Evolutionary conservation across 64 coral and sea anemone species (phyloP).

Genomic region (Orbicella faveolata): DNA sequence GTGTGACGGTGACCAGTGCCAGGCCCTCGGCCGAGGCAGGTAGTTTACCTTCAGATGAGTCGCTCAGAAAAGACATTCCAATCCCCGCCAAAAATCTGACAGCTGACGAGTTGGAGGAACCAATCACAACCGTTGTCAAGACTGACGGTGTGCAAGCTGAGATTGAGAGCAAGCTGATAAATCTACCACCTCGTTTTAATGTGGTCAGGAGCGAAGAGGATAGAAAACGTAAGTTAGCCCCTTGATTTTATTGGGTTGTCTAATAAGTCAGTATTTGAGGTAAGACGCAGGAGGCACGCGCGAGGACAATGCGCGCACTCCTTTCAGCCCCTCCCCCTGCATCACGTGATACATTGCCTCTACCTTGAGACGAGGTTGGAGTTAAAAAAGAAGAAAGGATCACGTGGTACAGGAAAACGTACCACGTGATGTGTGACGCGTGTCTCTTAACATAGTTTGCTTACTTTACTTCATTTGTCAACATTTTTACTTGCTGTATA

Average conservation of each 20-base stretch:
- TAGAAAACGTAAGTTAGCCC: constrained; percentile 10
- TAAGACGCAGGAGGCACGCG: too few species aligned
- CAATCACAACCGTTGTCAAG: background rate
- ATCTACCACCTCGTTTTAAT: background rate
- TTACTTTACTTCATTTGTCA: too few species aligned
- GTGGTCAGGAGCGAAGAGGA: background rate
- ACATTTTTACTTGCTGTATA: background rate
- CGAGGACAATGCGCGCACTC: too few species aligned
- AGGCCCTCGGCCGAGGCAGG: constrained; percentile 13
- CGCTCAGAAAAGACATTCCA: constrained; percentile 54
- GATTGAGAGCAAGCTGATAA: constrained; percentile 45
- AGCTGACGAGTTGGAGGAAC: constrained; percentile 5
- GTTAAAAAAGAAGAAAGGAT: too few species aligned
- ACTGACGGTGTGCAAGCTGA: constrained; percentile 6
- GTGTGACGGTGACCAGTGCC: constrained; percentile 32
- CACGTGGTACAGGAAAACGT: too few species aligned
- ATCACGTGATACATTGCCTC: too few species aligned
- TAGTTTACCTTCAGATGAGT: constrained; percentile 33
- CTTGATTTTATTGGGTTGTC: background rate
- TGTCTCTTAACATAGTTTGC: too few species aligned
- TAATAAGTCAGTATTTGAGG: background rate
- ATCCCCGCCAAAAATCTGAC: constrained; percentile 62
- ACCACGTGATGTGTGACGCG: too few species aligned
- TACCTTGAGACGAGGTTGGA: too few species aligned
- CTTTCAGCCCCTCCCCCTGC: too few species aligned